Base-by-base conservation (phyloP, 2,113 vertebrate genomes). In the Cochlearius cochlearius region DNA sequence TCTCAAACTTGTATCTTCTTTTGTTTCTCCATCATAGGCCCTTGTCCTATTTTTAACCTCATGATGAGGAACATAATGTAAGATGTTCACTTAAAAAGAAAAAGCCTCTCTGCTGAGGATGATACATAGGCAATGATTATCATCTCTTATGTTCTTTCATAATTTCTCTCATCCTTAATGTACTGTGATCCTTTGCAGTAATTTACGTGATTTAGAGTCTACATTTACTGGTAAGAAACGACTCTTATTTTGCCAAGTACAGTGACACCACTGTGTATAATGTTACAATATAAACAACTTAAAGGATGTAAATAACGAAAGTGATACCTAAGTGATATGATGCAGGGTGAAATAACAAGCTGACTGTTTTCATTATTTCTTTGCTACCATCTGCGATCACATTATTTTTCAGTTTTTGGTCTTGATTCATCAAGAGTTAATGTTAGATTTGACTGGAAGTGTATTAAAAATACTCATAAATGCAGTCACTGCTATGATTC, bases 11-110 rank as follows among this genome's bases (percentile, higher is more conserved):
- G 5, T 78, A 59, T 80, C 68, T 94, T 55, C 63, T 74, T 86
- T 63, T 77, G 30, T 45, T 84, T 92, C 91, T 87, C 38, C 27
- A 30, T 87, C 34, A 32, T 38, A 75, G 30, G 4, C 26, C 39
- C 72, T 96, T 14, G 52, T 78, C 27, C 80, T 91, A 63, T 89
- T 92, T 94, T 92, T 91, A 49, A 85, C 39, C 30, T 81, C 49
- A 49, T 43, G 56, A 94, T 64, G 38, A 95, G 52, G 9, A 22
- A 91, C n/a, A 81, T 84, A 87, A 84, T 92, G 41, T 63, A 94
- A 91, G 49, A 93, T 45, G n/a, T 78, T 87, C 72, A 68, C 56
- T 95, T 93, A 59, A 80, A 94, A 94, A 66, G 72, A 74, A 86
- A 93, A 93, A 66, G 14, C 10, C 26, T 53, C 34, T 92, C 86